Evolutionary conservation across 2,888 invertebrate species (phyloP), one percentile per base, ranked within the genome.

Genomic region (Hyposoter dolosus): DNA sequence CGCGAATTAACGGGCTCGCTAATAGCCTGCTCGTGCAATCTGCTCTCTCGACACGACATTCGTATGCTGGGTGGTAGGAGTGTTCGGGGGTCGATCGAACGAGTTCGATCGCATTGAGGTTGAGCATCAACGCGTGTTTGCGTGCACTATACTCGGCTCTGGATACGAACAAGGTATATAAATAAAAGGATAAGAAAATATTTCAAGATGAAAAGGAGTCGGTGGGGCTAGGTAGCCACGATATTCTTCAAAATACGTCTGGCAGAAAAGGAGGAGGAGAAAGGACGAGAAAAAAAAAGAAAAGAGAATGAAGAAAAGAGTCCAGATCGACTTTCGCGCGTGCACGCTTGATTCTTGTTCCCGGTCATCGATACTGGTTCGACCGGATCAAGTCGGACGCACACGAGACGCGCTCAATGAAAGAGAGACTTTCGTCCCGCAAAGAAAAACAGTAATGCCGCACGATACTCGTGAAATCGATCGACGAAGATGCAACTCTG

Each of bases 361-460:
- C 79, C 84, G 84, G 79, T 86, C 87, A 84, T 88, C 87, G 89
- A 90, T 90, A 91, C 91, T 90, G 90, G 91, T 90, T 84, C 85
- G 79, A 91, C 91, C 90, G 89, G 91, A 88, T 91, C 87, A 87
- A 83, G 80, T 78, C 56, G n/a, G 75, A 88, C 84, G 87, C 75
- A 68, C 65, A 68, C 19, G 12, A 17, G 65, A 74, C 53, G 84
- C 86, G 79, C 82, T 91, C 90, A 91, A 91, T 91, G 91, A 90
- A 91, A 88, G 84, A 89, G 88, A 71, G 50, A 35, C 35, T 60
- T 23, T 28, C 78, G 85, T 82, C 88, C 10, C 28, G 19, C 43
- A 45, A 56, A 35, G 79, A 88, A 85, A 85, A 86, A 89, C 88
- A 89, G 88, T 81, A 82, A 66, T 78, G 87, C 40, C 10, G 82